A percentile compares a stretch with the other conserved stretches of the same genome.
These are phyloP conservation scores for Atherinomorus stipes DNA, from an alignment of 2,113 vertebrate genomes.

Conservation along the genomic window DNA sequence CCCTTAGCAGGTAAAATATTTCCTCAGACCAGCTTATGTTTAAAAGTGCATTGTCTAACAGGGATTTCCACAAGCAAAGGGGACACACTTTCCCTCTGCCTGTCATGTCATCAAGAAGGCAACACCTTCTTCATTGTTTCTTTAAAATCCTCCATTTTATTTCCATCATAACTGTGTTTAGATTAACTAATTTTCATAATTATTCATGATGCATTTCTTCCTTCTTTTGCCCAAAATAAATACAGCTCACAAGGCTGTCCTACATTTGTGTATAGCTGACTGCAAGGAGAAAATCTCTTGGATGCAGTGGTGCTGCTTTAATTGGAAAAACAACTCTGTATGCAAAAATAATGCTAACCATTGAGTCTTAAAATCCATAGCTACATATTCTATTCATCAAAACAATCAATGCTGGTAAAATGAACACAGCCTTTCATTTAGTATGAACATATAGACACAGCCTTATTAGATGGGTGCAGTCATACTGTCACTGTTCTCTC, in stretches of 20 bases:
- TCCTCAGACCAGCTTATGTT: slow-evolving; percentile 17
- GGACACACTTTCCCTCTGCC: slow-evolving; percentile 29
- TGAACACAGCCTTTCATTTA: slow-evolving; percentile 1
- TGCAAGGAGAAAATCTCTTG: background rate
- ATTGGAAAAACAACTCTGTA: slow-evolving; percentile 10
- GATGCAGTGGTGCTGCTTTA: slow-evolving; percentile 2
- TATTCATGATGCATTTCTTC: slow-evolving; percentile 14
- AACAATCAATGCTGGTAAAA: slow-evolving; percentile 1
- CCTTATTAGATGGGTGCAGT: slow-evolving; percentile 2
- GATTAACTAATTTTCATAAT: background rate
- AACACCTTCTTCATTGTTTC: background rate
- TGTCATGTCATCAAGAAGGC: background rate
- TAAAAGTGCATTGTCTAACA: slow-evolving; percentile 17
- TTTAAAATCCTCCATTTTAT: background rate
- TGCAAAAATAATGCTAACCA: slow-evolving; percentile 5
- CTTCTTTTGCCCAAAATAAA: slow-evolving; percentile 13
- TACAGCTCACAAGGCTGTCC: background rate
- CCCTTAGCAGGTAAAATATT: slow-evolving; percentile 26
- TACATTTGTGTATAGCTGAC: slow-evolving; percentile 14
- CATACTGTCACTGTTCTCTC: slow-evolving; percentile 7
- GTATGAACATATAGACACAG: slow-evolving; percentile 1
- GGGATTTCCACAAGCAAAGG: slow-evolving; percentile 20
- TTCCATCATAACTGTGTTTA: background rate
- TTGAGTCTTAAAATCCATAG: background rate
- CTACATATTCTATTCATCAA: background rate